These are phyloP conservation scores for Pogoniulus pusillus DNA, from an alignment of 2,797 vertebrate species.

Conservation along the genomic window DNA sequence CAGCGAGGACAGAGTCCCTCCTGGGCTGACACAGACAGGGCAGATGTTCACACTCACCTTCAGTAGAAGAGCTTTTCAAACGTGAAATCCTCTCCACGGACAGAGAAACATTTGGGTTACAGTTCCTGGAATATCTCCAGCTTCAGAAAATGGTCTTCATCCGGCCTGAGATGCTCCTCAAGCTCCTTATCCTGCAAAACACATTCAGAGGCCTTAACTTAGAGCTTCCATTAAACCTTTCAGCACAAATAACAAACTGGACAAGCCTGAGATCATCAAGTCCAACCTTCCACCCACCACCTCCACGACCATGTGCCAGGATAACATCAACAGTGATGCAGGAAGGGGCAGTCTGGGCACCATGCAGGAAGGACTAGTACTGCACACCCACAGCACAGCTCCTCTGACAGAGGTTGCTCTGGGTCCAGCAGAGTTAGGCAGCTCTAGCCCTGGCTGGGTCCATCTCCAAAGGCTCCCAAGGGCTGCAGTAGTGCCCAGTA, in stretches of 20 bases:
- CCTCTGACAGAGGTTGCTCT: no score
- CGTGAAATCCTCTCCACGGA: conserved; percentile 82
- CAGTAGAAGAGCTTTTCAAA: conserved; percentile 58
- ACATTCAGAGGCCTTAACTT: not conserved
- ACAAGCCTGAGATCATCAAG: no score
- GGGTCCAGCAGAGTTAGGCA: no score
- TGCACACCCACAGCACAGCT: no score
- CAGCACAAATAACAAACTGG: accelerated
- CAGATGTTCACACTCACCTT: conserved; percentile 45
- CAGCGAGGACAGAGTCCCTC: not conserved
- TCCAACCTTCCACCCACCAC: no score
- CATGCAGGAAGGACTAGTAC: no score
- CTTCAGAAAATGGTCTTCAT: conserved; percentile 77
- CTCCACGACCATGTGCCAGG: no score
- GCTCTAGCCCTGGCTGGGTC: no score
- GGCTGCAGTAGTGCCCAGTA: no score
- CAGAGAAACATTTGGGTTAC: conserved; percentile 88
- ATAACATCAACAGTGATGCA: no score
- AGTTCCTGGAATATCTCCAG: conserved; percentile 80
- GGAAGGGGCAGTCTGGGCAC: no score
- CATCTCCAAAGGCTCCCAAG: no score
- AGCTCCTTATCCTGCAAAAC: conserved; percentile 39
- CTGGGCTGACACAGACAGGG: not conserved
- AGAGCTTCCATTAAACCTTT: not conserved
- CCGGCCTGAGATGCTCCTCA: conserved; percentile 67